Evolutionary conservation across 2,113 vertebrate species (phyloP).

Genomic region (Nymphicus hollandicus): DNA sequence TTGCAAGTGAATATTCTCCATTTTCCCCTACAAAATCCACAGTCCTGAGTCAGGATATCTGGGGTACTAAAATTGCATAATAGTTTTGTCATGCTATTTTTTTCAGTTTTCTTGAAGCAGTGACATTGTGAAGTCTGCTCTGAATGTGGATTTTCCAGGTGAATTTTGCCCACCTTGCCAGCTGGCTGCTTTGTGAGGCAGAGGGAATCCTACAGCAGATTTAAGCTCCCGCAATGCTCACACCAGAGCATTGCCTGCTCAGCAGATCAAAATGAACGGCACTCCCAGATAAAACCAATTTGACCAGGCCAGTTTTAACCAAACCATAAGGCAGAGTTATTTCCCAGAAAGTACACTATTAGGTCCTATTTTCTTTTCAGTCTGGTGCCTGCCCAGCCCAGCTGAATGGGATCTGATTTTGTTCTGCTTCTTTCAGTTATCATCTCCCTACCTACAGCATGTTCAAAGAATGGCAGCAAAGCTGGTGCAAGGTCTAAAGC

Average conservation of each 20-base stretch:
- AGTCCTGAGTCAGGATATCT: background rate
- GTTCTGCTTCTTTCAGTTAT: background rate
- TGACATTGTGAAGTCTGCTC: background rate
- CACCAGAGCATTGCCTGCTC: background rate
- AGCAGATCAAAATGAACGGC: background rate
- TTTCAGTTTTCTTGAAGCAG: background rate
- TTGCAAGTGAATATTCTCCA: background rate
- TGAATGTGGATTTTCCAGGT: background rate
- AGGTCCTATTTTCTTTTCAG: background rate
- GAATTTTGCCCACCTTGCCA: background rate
- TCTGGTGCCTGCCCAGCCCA: background rate
- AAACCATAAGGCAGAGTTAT: background rate
- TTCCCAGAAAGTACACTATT: background rate
- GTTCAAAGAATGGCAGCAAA: background rate
- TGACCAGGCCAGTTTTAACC: background rate
- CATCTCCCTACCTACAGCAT: background rate
- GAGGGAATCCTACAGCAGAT: background rate
- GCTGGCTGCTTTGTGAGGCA: background rate
- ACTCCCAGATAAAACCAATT: background rate
- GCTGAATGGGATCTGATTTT: background rate
- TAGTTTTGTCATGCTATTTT: background rate
- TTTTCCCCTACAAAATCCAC: background rate
- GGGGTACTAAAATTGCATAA: background rate
- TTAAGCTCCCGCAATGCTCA: rapidly evolving
- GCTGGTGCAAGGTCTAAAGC: background rate